Percentiles rank a stretch among this genome's conserved stretches.
Evolutionary conservation across 2,113 vertebrate genomes (phyloP).

Genomic region (Typhlomys cinereus): DNA sequence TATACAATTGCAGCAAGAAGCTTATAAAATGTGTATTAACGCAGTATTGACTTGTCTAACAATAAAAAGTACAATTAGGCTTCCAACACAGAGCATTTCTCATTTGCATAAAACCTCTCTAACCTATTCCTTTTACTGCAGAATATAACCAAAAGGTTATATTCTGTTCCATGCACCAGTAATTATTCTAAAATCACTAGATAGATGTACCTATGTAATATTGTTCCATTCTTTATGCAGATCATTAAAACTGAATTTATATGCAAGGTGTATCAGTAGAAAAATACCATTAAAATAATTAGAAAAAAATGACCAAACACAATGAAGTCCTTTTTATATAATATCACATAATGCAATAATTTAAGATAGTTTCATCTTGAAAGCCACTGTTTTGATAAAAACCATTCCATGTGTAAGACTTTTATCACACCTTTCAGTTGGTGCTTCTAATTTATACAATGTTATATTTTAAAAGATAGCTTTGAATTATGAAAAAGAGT

Average conservation of each 20-base stretch:
- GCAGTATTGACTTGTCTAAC: slow-evolving; percentile 90
- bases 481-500: slow-evolving; percentile 78
- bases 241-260: slow-evolving; percentile 85
- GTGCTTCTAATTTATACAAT: slow-evolving; percentile 82
- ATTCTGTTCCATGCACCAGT: slow-evolving; percentile 85
- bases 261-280: slow-evolving; percentile 82
- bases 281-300: slow-evolving; percentile 87
- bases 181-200: slow-evolving; percentile 87
- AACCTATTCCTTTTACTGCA: slow-evolving; percentile 85
- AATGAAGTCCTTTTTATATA: slow-evolving; percentile 81
- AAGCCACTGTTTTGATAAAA: slow-evolving; percentile 78
- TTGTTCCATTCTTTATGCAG: slow-evolving; percentile 83
- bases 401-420: slow-evolving; percentile 72
- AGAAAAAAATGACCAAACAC: slow-evolving; percentile 82
- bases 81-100: slow-evolving; percentile 87
- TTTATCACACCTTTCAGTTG: slow-evolving; percentile 79
- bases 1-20: slow-evolving; percentile 89
- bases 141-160: slow-evolving; percentile 88
- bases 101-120: slow-evolving; percentile 89
- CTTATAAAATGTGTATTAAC: slow-evolving; percentile 90
- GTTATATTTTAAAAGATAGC: slow-evolving; percentile 80
- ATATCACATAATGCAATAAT: slow-evolving; percentile 84
- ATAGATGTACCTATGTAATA: slow-evolving; percentile 84
- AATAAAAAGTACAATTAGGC: slow-evolving; percentile 91
- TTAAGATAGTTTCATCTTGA: slow-evolving; percentile 80